Evolutionary conservation across 1,140 invertebrate species (phyloP).

Genomic region (Andrena cerasifolii): DNA sequence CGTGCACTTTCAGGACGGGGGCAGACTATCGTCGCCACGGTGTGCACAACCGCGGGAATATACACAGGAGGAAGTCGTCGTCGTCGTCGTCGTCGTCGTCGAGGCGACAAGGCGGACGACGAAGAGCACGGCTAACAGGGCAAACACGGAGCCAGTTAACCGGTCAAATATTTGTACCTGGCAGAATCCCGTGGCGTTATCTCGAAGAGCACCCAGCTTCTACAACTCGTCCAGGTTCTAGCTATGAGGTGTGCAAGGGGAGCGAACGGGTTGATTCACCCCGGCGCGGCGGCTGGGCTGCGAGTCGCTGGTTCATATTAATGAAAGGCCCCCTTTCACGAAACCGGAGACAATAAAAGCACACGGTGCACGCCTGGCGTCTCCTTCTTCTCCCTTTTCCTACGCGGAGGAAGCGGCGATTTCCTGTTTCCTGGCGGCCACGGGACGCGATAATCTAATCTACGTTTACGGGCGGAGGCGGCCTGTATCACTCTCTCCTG

Average conservation of each 20-base stretch:
- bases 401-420: conserved; percentile 47
- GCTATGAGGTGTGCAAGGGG: not conserved
- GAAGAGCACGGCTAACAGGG: conserved; percentile 66
- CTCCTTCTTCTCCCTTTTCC: too few relatives aligned
- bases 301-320: conserved; percentile 56
- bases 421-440: conserved; percentile 56
- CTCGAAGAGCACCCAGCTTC: conserved; percentile 68
- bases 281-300: conserved; percentile 19
- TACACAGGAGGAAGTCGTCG: conserved; percentile 39
- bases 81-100: conserved; percentile 22
- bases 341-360: conserved; percentile 72
- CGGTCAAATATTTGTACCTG: conserved; percentile 80
- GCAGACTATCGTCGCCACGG: not conserved
- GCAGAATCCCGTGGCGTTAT: conserved; percentile 67
- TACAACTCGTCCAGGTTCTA: conserved; percentile 41
- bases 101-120: conserved; percentile 19
- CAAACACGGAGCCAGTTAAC: conserved; percentile 76
- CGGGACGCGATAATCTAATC: conserved; percentile 64
- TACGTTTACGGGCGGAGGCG: conserved; percentile 56
- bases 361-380: conserved; percentile 41
- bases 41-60: conserved; percentile 26
- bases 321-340: conserved; percentile 77
- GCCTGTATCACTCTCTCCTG: not conserved
- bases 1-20: not conserved
- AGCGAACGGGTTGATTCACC: conserved; percentile 74